Base-by-base conservation (phyloP, 1,140 invertebrate genomes). In the Grapholita molesta region DNA sequence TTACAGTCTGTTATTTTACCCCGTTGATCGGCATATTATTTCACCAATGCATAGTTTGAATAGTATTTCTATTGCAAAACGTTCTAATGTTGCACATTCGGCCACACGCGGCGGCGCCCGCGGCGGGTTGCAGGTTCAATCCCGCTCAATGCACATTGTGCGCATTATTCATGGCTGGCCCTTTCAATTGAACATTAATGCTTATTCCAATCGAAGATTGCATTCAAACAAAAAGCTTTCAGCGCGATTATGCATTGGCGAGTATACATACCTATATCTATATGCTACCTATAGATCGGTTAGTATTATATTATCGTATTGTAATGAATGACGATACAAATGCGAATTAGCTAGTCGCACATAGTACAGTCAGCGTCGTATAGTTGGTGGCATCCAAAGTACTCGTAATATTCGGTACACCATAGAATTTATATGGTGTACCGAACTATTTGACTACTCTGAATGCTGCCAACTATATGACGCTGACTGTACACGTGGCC, bases 91-190 rank as follows among this genome's bases (percentile, higher is more conserved):
- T 61, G 21, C 21, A 61, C 55, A 69, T 79, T 72, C 67, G 82
- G 76, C 82, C 82, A 80, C 82, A 84, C 82, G 74, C 76, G 69
- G 11, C 33, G 48, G 64, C 61, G 71, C 83, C 78, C 66, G 78
- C 73, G 80, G 83, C 81, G 72, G 68, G 69, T 33, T 68, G 70
- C 66, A 61, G 55, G 52, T 23, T 66, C 67, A 35, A 57, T 42
- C 52, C 28, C 12, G 32, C 68, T 77, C 69, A 80, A 81, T 80
- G 72, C 70, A 67, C 75, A 84, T 84, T 85, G 82, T 82, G 52
- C 57, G 64, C 70, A 72, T 73, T 76, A 73, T 74, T 73, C 73
- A 77, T 75, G 66, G 73, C 80, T 77, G 72, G 75, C 68, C 72
- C 72, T 81, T 80, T 78, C 76, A 83, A 81, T 80, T 76, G 72